Evolutionary conservation across 1,140 invertebrate genomes (phyloP).

Genomic region (Camponotus vicinus): DNA sequence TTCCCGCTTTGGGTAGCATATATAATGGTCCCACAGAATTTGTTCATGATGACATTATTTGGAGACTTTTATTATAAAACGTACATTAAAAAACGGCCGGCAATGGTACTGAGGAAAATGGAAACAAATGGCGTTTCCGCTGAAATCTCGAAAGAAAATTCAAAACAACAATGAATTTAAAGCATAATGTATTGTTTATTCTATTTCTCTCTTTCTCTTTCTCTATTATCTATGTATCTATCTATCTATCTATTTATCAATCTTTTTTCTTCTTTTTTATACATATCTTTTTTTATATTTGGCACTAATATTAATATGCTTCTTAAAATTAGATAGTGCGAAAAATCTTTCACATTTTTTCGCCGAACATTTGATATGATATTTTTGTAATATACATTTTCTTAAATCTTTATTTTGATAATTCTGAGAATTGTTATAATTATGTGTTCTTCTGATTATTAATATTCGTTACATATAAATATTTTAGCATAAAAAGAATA

Average conservation of each 20-base stretch:
- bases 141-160: constrained; percentile 69
- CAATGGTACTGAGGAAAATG: constrained; percentile 63
- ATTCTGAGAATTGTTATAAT: background rate
- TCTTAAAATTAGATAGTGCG: background rate
- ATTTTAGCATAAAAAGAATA: background rate
- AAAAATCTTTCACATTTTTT: background rate
- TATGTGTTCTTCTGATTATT: background rate
- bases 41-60: constrained; percentile 94
- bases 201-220: background rate
- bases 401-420: constrained; percentile 12
- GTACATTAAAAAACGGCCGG: constrained; percentile 87
- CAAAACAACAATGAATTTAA: constrained; percentile 72
- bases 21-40: constrained; percentile 90
- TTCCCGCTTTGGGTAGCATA: constrained; percentile 89
- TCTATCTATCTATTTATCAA: no score
- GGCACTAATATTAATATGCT: background rate
- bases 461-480: background rate
- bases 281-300: background rate
- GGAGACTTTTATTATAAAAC: constrained; percentile 94
- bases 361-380: background rate
- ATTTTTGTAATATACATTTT: background rate
- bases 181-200: background rate
- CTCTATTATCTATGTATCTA: background rate
- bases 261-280: no score
- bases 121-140: constrained; percentile 31